Evolutionary conservation across 2,113 vertebrate species (phyloP).

Genomic region (Entelurus aequoreus): DNA sequence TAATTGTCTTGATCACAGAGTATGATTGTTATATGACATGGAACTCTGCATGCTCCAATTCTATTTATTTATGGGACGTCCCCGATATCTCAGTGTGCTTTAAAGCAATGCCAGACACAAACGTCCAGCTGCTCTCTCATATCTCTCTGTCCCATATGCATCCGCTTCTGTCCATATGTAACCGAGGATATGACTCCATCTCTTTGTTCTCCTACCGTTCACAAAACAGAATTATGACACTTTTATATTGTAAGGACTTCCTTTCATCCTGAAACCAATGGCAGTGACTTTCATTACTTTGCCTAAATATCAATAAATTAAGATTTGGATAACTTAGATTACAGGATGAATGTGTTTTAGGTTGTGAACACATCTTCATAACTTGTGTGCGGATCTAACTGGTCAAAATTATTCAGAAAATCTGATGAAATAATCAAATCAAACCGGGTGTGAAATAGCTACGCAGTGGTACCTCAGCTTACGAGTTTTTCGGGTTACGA

Average conservation of each 20-base stretch:
- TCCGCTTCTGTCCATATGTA: constrained; percentile 77
- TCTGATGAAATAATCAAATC: too few species aligned
- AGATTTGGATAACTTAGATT: not conserved
- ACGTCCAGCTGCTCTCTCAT: constrained; percentile 45
- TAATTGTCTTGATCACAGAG: constrained; percentile 15
- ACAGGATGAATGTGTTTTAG: not conserved
- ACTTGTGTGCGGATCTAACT: not conserved
- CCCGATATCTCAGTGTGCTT: constrained; percentile 35
- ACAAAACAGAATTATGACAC: constrained; percentile 29
- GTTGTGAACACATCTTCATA: not conserved
- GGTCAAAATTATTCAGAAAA: too few species aligned
- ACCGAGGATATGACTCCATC: constrained; percentile 70
- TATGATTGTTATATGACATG: constrained; percentile 21
- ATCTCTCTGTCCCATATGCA: constrained; percentile 68
- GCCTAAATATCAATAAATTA: constrained; percentile 4
- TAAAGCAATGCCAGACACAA: constrained; percentile 55
- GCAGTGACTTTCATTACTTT: constrained; percentile 20
- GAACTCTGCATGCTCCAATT: constrained; percentile 5
- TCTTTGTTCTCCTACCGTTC: constrained; percentile 67
- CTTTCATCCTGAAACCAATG: constrained; percentile 30
- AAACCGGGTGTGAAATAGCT: too few species aligned
- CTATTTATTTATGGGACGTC: constrained; percentile 15
- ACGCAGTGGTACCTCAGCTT: too few species aligned
- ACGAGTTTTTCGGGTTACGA: too few species aligned
- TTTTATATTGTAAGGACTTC: constrained; percentile 18